Base-by-base conservation (phyloP, 2,888 invertebrate genomes). In the Panzeria rudis region DNA sequence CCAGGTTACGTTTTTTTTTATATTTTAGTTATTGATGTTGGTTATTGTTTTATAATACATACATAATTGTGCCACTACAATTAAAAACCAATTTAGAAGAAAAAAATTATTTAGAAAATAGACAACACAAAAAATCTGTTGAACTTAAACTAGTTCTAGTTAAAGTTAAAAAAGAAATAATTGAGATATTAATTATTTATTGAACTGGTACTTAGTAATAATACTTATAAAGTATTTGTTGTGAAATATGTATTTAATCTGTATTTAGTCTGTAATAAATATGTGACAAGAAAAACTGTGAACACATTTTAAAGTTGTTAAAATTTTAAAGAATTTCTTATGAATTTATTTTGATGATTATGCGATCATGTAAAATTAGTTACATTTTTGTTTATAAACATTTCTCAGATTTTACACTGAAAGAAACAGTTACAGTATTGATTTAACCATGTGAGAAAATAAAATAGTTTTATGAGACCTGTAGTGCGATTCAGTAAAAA, bases 81-180 rank as follows among this genome's bases (percentile, higher is more conserved):
- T 80, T 84, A 84, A 80, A n/a, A 80, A 72, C 72, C 54, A 68
- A 84, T 80, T 84, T 69, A 66, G 25, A 29, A 20, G 64, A 41
- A 54, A 29, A 50, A 68, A 73, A 66, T 23, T 44, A 35, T 35
- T 25, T 17, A 35, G 9, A 64, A 38, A 29, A 66, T 3, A 56
- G 15, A 56, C 13, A 35, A 9, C n/a, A 32, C n/a, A 61, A 64
- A 52, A 68, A 73, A 38, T 41, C 23, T 7, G 17, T 17, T 4
- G 20, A n/a, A 59, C 50, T 47, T 44, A 75, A 75, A 82, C 76
- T 50, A 38, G 71, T 76, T 82, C 32, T 38, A 54, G 66, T 52
- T 73, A 23, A 29, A 80, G 3, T 35, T 32, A n/a, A 56, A 71
- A 29, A 54, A n/a, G n/a, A 54, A 29, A 25, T 50, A 79, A 79